A percentile compares a stretch with the other conserved stretches of the same genome.
These are phyloP conservation scores for Kuschelorhynchus macadamiae DNA, from an alignment of 2,888 invertebrate species.

Conservation along the genomic window DNA sequence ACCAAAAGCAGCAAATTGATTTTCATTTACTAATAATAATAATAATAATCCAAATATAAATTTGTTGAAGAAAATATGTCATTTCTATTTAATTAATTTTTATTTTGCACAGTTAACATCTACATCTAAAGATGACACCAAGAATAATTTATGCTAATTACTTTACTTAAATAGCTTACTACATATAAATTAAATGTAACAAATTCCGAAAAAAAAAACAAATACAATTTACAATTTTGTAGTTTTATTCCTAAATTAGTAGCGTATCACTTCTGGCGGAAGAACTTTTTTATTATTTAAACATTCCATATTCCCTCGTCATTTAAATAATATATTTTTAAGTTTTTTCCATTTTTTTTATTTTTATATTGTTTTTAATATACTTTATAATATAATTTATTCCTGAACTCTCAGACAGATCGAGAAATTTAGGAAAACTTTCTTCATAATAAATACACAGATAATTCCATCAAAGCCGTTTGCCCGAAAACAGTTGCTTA, in stretches of 20 bases:
- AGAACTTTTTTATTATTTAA: constrained; percentile 22
- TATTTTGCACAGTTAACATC: constrained; percentile 16
- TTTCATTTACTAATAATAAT: no score
- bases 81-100: constrained; percentile 5
- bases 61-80: neutral
- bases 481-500: neutral
- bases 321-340: constrained; percentile 4
- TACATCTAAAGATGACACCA: constrained; percentile 13
- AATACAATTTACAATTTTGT: no score
- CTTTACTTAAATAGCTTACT: no score
- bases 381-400: constrained; percentile 7
- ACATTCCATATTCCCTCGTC: constrained; percentile 13
- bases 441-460: constrained; percentile 4
- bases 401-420: neutral
- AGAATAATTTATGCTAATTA: neutral
- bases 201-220: no score
- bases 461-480: constrained; percentile 5
- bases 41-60: no score
- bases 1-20: no score
- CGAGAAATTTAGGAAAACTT: neutral
- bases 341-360: constrained; percentile 29
- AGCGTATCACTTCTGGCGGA: constrained; percentile 44
- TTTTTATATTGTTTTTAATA: constrained; percentile 6
- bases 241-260: no score
- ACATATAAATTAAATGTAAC: no score